Evolutionary conservation across 2,113 vertebrate species (phyloP).

Genomic region (Mustela lutreola): DNA sequence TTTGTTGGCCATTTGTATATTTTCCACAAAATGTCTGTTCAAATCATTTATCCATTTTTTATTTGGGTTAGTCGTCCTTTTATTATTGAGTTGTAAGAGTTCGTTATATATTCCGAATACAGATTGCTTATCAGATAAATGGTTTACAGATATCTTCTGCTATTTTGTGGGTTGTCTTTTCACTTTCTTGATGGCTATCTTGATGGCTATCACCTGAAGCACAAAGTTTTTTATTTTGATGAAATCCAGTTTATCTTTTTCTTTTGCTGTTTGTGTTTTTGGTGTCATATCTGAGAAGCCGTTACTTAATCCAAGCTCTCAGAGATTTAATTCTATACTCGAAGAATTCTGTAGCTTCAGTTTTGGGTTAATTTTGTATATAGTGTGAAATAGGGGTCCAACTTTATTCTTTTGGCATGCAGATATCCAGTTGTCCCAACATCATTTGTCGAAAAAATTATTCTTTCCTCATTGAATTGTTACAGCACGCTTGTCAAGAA

Average conservation of each 20-base stretch:
- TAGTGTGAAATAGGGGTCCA: not conserved
- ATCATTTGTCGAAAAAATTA: not conserved
- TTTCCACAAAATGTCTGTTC: not conserved
- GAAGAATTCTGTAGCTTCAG: not conserved
- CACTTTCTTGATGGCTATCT: not conserved
- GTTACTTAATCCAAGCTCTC: not conserved
- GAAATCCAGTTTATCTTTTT: not conserved
- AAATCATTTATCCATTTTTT: not conserved
- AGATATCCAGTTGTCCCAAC: not conserved
- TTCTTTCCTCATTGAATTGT: not conserved
- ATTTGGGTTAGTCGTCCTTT: not conserved
- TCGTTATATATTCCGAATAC: not conserved
- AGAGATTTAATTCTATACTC: not conserved
- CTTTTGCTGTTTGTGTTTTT: not conserved
- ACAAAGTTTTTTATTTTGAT: slow-evolving; percentile 5
- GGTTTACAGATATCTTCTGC: too few species aligned
- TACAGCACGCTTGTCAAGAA: not conserved
- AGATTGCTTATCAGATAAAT: too few species aligned
- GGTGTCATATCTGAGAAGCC: not conserved
- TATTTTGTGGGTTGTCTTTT: too few species aligned
- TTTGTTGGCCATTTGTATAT: not conserved
- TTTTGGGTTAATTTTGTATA: slow-evolving; percentile 31
- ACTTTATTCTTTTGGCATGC: not conserved
- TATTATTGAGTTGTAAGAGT: not conserved
- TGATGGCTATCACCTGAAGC: not conserved